Conservation (phyloP, 1,140 invertebrate species). For the Drosophila repletoides region DNA sequence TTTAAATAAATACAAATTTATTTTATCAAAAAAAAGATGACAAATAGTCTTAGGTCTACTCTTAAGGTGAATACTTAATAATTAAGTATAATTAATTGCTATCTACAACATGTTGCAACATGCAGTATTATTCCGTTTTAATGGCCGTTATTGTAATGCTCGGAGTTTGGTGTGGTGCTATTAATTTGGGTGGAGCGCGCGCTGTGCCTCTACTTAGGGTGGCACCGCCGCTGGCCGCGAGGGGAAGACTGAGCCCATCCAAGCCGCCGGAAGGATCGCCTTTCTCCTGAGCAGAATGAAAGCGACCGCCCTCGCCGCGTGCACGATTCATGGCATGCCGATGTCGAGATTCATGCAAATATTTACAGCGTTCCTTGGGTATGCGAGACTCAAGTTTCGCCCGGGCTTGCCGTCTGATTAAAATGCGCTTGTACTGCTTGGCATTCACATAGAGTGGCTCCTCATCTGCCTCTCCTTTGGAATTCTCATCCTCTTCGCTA, state of each 20-base stretch:
- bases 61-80: slow-evolving; percentile 14
- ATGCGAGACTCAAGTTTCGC: slow-evolving; percentile 97
- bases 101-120: slow-evolving; percentile 10
- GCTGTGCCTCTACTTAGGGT: slow-evolving; percentile 60
- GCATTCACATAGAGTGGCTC: slow-evolving; percentile 99
- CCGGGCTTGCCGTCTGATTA: slow-evolving; percentile 94
- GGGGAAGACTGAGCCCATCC: slow-evolving; percentile 40
- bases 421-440: slow-evolving; percentile 96
- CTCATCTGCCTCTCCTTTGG: slow-evolving; percentile 89
- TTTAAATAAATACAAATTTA: slow-evolving; percentile 58
- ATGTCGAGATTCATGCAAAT: slow-evolving; percentile 99
- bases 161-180: slow-evolving; percentile 78
- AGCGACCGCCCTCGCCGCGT: slow-evolving; percentile 97
- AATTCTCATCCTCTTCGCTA: slow-evolving; percentile 69
- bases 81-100: slow-evolving; percentile 28
- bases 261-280: slow-evolving; percentile 51
- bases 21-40: slow-evolving; percentile 22
- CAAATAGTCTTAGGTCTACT: not conserved
- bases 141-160: slow-evolving; percentile 81
- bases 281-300: slow-evolving; percentile 88
- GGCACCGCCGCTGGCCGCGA: slow-evolving; percentile 42
- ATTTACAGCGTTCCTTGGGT: slow-evolving; percentile 99
- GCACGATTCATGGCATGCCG: slow-evolving; percentile 98
- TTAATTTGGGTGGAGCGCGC: slow-evolving; percentile 69
- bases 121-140: slow-evolving; percentile 57